Conservation (phyloP, 2,797 vertebrate genomes). For the Triplophysa yarkandensis region DNA sequence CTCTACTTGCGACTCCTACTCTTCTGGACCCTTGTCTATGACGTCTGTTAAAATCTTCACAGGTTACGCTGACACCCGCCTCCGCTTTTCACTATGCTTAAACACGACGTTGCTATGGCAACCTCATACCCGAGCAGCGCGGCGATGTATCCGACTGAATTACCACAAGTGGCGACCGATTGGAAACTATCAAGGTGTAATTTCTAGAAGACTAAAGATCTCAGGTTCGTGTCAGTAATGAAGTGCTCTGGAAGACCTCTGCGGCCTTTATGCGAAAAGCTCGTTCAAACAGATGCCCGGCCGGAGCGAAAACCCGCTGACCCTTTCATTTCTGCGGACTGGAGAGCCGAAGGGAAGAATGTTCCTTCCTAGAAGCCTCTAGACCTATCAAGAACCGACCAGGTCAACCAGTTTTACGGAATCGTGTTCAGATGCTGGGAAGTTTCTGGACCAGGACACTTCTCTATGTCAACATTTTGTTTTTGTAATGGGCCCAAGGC, state of each 20-base stretch:
- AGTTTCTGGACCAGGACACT: no score
- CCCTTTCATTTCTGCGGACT: conserved; percentile 26
- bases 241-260: conserved; percentile 59
- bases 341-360: background rate
- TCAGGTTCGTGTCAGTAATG: conserved; percentile 58
- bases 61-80: conserved; percentile 38
- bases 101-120: conserved; percentile 61
- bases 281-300: conserved; percentile 28
- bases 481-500: background rate
- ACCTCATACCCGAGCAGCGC: conserved; percentile 45
- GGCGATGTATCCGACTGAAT: conserved; percentile 53
- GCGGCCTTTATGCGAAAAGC: conserved; percentile 53
- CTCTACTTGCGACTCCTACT: conserved; percentile 3
- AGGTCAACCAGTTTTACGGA: no score
- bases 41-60: conserved; percentile 57
- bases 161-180: conserved; percentile 48
- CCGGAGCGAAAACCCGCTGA: background rate
- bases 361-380: no score
- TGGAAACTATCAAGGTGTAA: conserved; percentile 60
- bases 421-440: no score
- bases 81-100: conserved; percentile 56
- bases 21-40: conserved; percentile 3
- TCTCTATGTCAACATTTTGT: background rate
- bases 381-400: no score
- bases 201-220: conserved; percentile 54